These are phyloP conservation scores for Dinomys branickii DNA, from an alignment of 2,113 vertebrate species.

Conservation along the genomic window DNA sequence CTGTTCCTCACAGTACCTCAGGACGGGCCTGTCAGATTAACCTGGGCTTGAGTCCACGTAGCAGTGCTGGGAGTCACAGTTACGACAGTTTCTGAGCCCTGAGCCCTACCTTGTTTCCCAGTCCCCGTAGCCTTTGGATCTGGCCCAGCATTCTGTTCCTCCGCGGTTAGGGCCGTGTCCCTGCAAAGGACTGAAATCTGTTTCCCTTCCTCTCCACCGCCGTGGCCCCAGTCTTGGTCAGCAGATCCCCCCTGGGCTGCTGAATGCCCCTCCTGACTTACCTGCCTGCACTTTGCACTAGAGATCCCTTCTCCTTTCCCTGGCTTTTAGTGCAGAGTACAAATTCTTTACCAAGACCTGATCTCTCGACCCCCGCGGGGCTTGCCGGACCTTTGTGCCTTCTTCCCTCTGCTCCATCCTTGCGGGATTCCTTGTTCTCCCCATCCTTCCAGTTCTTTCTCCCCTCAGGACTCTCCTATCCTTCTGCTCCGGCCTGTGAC, in stretches of 20 bases:
- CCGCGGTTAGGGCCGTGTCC: accelerated
- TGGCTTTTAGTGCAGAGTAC: not conserved
- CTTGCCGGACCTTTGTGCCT: not conserved
- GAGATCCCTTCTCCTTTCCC: not conserved
- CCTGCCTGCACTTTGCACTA: not conserved
- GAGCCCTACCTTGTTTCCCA: not conserved
- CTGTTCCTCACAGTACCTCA: not conserved
- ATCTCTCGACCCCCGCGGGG: not conserved
- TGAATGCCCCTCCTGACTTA: not conserved
- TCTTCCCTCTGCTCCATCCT: not conserved
- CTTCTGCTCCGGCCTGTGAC: not conserved
- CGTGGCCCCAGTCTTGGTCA: not conserved
- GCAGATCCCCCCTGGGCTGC: not conserved
- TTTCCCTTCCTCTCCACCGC: not conserved
- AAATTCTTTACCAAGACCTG: not conserved
- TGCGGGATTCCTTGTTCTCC: not conserved
- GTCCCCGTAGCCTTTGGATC: not conserved
- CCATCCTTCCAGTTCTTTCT: not conserved
- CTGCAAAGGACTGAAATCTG: not conserved
- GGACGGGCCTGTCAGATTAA: not conserved
- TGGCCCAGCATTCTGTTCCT: accelerated
- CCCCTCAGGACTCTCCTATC: not conserved
- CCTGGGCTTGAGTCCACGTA: not conserved
- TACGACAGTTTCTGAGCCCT: not conserved
- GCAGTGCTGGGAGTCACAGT: not conserved